Evolutionary conservation across 2,113 vertebrate genomes (phyloP).

Genomic region (Phaetusa simplex): DNA sequence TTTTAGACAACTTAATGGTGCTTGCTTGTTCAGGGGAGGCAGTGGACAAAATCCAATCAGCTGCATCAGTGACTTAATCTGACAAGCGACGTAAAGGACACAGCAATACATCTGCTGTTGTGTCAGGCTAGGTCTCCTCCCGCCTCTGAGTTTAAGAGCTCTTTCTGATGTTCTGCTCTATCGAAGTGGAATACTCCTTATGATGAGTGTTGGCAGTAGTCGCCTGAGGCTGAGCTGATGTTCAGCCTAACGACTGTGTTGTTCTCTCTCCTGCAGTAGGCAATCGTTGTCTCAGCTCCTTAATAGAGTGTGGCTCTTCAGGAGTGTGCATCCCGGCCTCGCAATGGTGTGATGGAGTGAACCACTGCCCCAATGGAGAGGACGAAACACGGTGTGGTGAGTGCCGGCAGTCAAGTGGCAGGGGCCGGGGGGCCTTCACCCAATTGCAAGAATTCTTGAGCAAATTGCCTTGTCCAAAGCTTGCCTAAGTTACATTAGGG

Average conservation of each 20-base stretch:
- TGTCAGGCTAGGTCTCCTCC: neutral
- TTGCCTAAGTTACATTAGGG: neutral
- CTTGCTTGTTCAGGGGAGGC: neutral
- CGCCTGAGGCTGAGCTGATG: neutral
- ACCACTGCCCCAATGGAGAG: conserved; percentile 69
- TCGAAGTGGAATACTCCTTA: neutral
- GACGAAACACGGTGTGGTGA: conserved; percentile 77
- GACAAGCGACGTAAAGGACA: neutral
- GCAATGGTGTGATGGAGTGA: conserved; percentile 69
- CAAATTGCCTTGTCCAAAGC: neutral
- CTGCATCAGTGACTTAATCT: neutral
- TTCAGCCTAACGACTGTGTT: neutral
- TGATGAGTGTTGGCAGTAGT: neutral
- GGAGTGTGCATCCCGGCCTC: conserved; percentile 47
- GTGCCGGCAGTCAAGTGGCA: neutral
- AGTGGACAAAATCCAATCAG: neutral
- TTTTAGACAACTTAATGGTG: neutral
- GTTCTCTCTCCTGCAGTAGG: conserved; percentile 21
- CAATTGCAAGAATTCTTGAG: neutral
- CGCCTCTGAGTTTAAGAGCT: neutral
- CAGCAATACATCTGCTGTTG: neutral
- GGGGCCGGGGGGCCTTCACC: neutral
- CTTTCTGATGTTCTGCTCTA: neutral
- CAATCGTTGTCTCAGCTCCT: neutral
- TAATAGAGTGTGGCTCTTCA: conserved; percentile 64